Evolutionary conservation across 2,888 invertebrate species (phyloP).

Genomic region (Acronicta aceris): DNA sequence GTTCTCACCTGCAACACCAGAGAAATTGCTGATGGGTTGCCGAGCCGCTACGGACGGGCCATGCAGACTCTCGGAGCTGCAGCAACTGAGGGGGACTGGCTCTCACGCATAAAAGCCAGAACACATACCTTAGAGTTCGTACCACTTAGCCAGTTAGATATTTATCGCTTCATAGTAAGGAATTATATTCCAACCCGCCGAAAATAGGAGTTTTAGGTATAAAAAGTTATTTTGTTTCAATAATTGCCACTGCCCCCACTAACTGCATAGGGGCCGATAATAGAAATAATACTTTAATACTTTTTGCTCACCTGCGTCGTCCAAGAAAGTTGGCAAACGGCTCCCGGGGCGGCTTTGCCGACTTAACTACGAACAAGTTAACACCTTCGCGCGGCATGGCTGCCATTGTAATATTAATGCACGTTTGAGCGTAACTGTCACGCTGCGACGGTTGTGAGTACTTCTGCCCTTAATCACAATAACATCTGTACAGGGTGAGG

Average conservation of each 20-base stretch:
- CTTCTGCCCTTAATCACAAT: conserved; percentile 78
- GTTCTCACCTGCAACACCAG: no score
- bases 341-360: conserved; percentile 46
- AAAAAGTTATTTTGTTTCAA: neutral
- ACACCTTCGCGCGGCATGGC: conserved; percentile 67
- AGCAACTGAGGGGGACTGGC: no score
- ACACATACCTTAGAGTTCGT: no score
- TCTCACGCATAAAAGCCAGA: no score
- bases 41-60: no score
- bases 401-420: conserved; percentile 77
- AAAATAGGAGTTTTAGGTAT: no score
- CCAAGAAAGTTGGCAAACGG: conserved; percentile 56
- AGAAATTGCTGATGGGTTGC: no score
- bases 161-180: no score
- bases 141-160: no score
- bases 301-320: conserved; percentile 44
- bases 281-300: conserved; percentile 11
- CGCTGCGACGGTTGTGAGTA: conserved; percentile 67
- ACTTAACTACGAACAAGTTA: conserved; percentile 57
- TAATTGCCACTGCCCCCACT: neutral
- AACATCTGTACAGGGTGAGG: conserved; percentile 71
- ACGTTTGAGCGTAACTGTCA: conserved; percentile 72
- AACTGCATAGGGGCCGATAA: neutral
- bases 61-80: no score
- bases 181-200: no score